These are phyloP conservation scores for Lates calcarifer DNA, from an alignment of 2,113 vertebrate species.

Conservation along the genomic window DNA sequence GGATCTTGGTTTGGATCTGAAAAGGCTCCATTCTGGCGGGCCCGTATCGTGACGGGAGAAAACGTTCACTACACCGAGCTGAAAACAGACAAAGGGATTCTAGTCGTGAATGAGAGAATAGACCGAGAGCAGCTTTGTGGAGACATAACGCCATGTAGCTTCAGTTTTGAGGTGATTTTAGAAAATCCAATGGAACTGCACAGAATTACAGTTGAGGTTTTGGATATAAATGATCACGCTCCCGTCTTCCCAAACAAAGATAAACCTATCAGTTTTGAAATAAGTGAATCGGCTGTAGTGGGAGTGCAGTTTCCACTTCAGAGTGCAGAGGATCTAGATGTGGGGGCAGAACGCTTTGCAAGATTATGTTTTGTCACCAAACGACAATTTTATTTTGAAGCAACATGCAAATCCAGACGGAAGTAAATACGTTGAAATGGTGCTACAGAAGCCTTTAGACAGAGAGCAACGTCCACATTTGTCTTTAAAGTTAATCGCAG, in stretches of 20 bases:
- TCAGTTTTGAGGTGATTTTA: constrained; percentile 76
- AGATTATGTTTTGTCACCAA: constrained; percentile 59
- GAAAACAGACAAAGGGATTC: constrained; percentile 75
- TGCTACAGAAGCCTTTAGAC: constrained; percentile 75
- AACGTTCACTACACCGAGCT: constrained; percentile 78
- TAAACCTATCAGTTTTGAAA: constrained; percentile 48
- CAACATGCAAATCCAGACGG: constrained; percentile 59
- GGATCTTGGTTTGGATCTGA: constrained; percentile 83
- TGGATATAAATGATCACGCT: constrained; percentile 76
- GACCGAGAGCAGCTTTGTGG: constrained; percentile 78
- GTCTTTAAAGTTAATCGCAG: constrained; percentile 62
- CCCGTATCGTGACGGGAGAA: constrained; percentile 80
- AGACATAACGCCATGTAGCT: constrained; percentile 68
- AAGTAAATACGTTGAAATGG: constrained; percentile 54
- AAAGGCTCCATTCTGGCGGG: constrained; percentile 76
- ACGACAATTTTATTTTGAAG: constrained; percentile 68
- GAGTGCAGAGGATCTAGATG: constrained; percentile 68
- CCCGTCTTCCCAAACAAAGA: constrained; percentile 56
- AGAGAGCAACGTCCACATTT: constrained; percentile 70
- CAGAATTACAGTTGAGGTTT: constrained; percentile 64
- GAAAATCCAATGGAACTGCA: constrained; percentile 80
- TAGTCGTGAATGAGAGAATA: constrained; percentile 76
- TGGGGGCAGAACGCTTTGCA: constrained; percentile 9
- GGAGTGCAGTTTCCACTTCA: constrained; percentile 58
- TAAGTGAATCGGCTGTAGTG: constrained; percentile 52